Percentiles rank a stretch among this genome's conserved stretches.
phyloP scores from a whole-genome alignment of 1,140 invertebrate species.

The Euwallacea similis region DNA sequence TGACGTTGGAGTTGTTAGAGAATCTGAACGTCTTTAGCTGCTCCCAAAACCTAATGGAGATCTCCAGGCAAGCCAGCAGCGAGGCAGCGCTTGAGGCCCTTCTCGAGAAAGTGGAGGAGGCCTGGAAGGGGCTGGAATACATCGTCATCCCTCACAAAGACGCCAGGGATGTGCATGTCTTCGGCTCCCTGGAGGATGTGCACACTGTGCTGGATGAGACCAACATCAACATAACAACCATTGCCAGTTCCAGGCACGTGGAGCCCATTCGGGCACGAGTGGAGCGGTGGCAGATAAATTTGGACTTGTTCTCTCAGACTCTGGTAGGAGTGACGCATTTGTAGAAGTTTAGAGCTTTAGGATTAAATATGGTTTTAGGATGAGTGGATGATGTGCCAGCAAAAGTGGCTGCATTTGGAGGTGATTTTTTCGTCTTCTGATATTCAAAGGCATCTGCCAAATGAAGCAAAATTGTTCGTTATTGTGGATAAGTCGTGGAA shows the following conservation, averaged over 20 bases:
- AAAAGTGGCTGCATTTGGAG: constrained; percentile 84
- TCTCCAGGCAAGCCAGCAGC: constrained; percentile 81
- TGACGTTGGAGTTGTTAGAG: constrained; percentile 69
- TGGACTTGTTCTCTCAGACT: constrained; percentile 77
- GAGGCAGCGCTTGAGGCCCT: constrained; percentile 78
- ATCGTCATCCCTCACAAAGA: constrained; percentile 76
- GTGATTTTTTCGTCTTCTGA: constrained; percentile 88
- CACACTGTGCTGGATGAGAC: constrained; percentile 81
- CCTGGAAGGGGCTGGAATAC: constrained; percentile 80
- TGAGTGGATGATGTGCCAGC: constrained; percentile 81
- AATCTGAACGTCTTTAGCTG: constrained; percentile 72
- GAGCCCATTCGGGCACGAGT: constrained; percentile 78
- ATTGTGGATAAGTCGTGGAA: constrained; percentile 86
- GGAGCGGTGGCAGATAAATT: constrained; percentile 74
- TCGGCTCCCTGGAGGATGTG: constrained; percentile 82
- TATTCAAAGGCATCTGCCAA: constrained; percentile 82
- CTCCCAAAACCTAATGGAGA: constrained; percentile 75
- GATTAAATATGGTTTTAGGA: constrained; percentile 60
- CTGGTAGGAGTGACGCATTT: constrained; percentile 58
- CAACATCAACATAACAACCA: constrained; percentile 82
- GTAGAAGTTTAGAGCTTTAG: constrained; percentile 15
- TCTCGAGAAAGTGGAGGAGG: constrained; percentile 78
- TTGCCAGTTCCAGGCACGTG: constrained; percentile 79
- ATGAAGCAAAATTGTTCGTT: constrained; percentile 81
- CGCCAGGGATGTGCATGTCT: constrained; percentile 76